These are phyloP conservation scores for Andrena minutula DNA, from an alignment of 2,888 invertebrate genomes.

Conservation along the genomic window DNA sequence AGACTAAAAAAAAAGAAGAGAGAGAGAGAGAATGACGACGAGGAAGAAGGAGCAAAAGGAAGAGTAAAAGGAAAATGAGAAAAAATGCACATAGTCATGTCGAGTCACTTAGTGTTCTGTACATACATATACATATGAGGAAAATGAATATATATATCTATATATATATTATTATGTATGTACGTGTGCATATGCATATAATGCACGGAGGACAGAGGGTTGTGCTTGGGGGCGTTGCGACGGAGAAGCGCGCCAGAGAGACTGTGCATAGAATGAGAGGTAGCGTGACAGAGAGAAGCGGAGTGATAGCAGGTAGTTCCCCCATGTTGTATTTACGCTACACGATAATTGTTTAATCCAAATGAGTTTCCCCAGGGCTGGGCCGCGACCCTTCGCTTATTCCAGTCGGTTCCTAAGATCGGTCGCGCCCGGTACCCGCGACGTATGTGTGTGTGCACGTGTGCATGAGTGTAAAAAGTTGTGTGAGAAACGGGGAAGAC, in stretches of 20 bases:
- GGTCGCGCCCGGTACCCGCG: constrained; percentile 52
- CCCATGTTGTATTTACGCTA: constrained; percentile 49
- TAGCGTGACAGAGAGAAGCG: constrained; percentile 37
- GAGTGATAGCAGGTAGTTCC: constrained; percentile 39
- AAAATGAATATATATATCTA: constrained; percentile 57
- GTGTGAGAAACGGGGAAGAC: constrained; percentile 21
- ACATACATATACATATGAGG: constrained; percentile 75
- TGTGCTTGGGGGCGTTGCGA: not conserved
- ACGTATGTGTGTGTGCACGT: constrained; percentile 18
- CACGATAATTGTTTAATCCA: constrained; percentile 56
- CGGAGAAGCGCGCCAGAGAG: not conserved
- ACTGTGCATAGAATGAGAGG: constrained; percentile 40
- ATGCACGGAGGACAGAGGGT: constrained; percentile 5
- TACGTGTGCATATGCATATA: constrained; percentile 14
- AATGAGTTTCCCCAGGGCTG: constrained; percentile 47
- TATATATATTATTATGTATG: constrained; percentile 48
- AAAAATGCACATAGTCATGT: constrained; percentile 84
- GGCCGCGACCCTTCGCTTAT: constrained; percentile 66
- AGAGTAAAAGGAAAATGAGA: constrained; percentile 65
- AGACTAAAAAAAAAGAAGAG: not conserved
- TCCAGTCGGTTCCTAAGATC: constrained; percentile 80
- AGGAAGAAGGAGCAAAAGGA: constrained; percentile 50
- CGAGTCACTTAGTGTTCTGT: constrained; percentile 84
- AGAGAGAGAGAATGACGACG: constrained; percentile 6
- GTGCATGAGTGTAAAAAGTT: constrained; percentile 15